Base-by-base conservation (phyloP, 2,113 vertebrate genomes). In the Edolisoma coerulescens region DNA sequence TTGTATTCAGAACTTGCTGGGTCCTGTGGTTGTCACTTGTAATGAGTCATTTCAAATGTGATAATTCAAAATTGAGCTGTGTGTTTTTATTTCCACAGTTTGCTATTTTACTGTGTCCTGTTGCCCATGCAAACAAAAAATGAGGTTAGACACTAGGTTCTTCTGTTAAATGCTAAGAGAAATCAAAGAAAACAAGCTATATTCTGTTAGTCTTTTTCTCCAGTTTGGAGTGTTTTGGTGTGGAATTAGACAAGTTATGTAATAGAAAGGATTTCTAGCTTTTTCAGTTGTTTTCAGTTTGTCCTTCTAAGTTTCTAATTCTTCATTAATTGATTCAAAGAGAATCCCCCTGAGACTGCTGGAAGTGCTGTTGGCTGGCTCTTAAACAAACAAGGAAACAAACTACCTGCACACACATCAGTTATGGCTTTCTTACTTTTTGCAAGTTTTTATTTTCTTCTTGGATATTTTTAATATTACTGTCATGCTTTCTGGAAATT, bases 171-270 rank as follows among this genome's bases (percentile, higher is more conserved):
- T 67, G 47, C 52, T 64, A 37, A 67, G 60, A 76, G 19, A 30
- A 85, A 81, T 54, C 23, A 63, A 67, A 84, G 47, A 33, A 80
- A 7, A n/a, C n/a, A n/a, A n/a, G n/a, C 60, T 74, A 12, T 54
- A 74, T 90, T 96, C 45, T 90, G 16, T 63, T 74, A 59, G 35
- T 7, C 3, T 87, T 95, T 89, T 54, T 16, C 39, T 91, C 52
- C 60, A 45, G 11, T 71, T 88, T 84, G 89, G 60, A 78, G 30
- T 95, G 76, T 92, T 97, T 89, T 87, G 73, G 26, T 90, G 90
- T 90, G 86, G 56, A 84, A 60, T 77, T 79, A 39, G 76, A 52
- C 6, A 33, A 75, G 10, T 87, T 95, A 89, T 37, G 30, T 84
- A 93, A 89, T 37, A 87, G 64, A 84, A 80, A 59, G 19, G 47